phyloP scores from a whole-genome alignment of 2,113 vertebrate species.

The Cololabis saira region DNA sequence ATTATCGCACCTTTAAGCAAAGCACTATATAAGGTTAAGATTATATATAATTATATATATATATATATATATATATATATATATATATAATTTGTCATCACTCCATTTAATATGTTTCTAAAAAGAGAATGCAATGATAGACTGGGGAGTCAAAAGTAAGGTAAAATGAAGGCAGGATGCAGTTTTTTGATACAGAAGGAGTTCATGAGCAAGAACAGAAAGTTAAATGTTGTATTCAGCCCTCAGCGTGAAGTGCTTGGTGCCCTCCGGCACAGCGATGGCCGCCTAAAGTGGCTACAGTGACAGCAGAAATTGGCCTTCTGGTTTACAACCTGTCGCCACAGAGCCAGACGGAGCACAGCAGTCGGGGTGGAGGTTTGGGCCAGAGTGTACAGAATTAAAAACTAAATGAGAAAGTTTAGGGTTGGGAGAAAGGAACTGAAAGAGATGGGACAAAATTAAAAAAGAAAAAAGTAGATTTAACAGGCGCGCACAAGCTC shows the following conservation, averaged over 20 bases:
- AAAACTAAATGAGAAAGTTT: slow-evolving; percentile 3
- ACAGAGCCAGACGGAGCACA: slow-evolving; percentile 91
- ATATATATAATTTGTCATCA: background rate
- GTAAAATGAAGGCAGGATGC: slow-evolving; percentile 36
- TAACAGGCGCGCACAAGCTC: background rate
- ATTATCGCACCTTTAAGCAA: too few species aligned
- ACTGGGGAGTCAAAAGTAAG: slow-evolving; percentile 11
- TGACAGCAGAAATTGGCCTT: slow-evolving; percentile 99
- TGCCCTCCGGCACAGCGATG: slow-evolving; percentile 85
- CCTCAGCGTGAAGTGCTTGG: slow-evolving; percentile 97
- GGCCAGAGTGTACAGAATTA: background rate
- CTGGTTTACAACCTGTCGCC: slow-evolving; percentile 97
- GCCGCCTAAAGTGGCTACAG: slow-evolving; percentile 99
- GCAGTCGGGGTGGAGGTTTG: slow-evolving; percentile 31
- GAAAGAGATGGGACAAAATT: slow-evolving; percentile 7
- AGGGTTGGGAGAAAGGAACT: background rate
- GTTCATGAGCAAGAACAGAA: slow-evolving; percentile 80
- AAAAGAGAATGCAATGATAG: slow-evolving; percentile 2
- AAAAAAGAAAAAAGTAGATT: background rate
- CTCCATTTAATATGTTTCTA: slow-evolving; percentile 1
- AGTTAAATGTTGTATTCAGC: slow-evolving; percentile 99
- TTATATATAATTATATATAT: background rate
- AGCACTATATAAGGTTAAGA: background rate
- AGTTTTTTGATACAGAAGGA: slow-evolving; percentile 43
- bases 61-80: too few species aligned